phyloP scores from a whole-genome alignment of 2,113 vertebrate species.

The rat (Rattus norvegicus) region GRCr8 NC_086028.1:92269501-92270000 shows the following conservation, averaged over 20 bases:
- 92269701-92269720: background rate
- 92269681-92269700: background rate
- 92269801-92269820: background rate
- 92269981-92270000: slow-evolving; percentile 99
- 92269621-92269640: background rate
- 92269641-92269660: too few relatives aligned
- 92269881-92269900: slow-evolving; percentile 22
- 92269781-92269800: background rate
- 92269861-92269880: background rate
- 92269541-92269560: background rate
- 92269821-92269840: background rate
- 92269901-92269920: background rate
- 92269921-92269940: slow-evolving; percentile 41
- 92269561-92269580: too few relatives aligned
- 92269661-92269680: background rate
- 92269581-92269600: background rate
- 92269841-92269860: slow-evolving; percentile 15
- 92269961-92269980: slow-evolving; percentile 83
- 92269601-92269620: background rate
- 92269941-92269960: slow-evolving; percentile 48
- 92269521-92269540: background rate
- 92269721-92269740: background rate
- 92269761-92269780: background rate
- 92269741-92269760: too few relatives aligned
- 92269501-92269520: background rate